Evolutionary conservation across 2,797 vertebrate species (phyloP), one percentile per base, ranked within the genome.

Genomic region (Scolopax rusticola): DNA sequence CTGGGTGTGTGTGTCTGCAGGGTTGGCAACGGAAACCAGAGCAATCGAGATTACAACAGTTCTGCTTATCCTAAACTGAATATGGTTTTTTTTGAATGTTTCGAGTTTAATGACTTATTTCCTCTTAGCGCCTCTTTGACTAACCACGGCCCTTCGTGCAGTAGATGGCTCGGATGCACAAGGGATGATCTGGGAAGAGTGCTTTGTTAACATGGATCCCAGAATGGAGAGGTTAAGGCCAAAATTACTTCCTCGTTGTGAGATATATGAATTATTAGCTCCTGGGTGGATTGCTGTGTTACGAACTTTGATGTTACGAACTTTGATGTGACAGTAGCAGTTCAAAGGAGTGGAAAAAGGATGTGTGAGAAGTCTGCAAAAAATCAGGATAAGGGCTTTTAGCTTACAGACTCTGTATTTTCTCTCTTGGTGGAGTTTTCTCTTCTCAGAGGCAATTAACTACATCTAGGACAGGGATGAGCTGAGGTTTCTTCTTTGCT

Each of bases 311-410:
- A 92, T 88, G 84, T 79, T 83, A 57, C 6, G 54, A 80, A 57
- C 65, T 95, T 95, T 82, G 92, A 77, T 89, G 86, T 81, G 83
- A 95, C 87, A 71, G 69, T 43, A 90, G 70, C 90, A 94, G 70
- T 79, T 95, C 88, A 82, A 88, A 93, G 59, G 8, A 23, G 54
- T 47, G 48, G 40, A 9, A 11, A 67, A 91, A 81, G 20, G 61
- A 84, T 27, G 33, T 67, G 63, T 68, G 64, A 91, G 80, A 74
- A 93, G 23, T 60, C 77, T 93, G 67, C 25, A 76, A 84, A 84
- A 93, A 88, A 57, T 60, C 54, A 84, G 82, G 91, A 92, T 71
- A 75, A 82, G 67, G 17, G 43, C 20, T 84, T 86, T 90, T 79
- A 57, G 25, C 23, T 76, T 65, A 33, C 2, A 75, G 65, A 30